Conservation (phyloP, 1,140 invertebrate species). For the Ceratosolen solmsi region DNA sequence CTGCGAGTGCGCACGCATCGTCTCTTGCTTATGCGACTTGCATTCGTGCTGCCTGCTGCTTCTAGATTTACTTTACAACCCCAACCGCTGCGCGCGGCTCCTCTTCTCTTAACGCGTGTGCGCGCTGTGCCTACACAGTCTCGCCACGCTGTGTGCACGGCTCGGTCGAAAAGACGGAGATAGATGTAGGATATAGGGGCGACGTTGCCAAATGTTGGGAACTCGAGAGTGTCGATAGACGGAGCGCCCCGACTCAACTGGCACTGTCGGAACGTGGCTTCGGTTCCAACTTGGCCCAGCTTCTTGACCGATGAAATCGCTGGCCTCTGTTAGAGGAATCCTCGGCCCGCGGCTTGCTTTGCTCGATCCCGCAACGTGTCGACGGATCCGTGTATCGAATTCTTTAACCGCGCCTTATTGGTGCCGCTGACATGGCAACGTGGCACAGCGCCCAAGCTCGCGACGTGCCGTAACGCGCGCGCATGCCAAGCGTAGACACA, state of each 20-base stretch:
- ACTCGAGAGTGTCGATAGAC: slow-evolving; percentile 52
- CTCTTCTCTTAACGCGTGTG: slow-evolving; percentile 25
- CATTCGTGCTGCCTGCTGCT: no score
- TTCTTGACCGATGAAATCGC: no score
- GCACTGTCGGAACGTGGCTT: no score
- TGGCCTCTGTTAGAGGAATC: no score
- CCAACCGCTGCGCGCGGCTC: slow-evolving; percentile 43
- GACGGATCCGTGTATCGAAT: no score
- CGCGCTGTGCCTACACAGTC: no score
- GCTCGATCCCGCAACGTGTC: no score
- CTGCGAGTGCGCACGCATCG: no score
- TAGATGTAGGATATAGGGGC: slow-evolving; percentile 45
- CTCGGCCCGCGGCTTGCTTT: no score
- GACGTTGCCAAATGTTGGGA: slow-evolving; percentile 64
- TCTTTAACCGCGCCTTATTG: slow-evolving; percentile 20
- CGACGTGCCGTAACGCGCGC: slow-evolving; percentile 59
- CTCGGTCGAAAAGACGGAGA: slow-evolving; percentile 11
- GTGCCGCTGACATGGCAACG: slow-evolving; percentile 53
- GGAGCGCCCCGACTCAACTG: no score
- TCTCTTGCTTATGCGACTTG: slow-evolving; percentile 52
- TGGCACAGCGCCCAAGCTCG: slow-evolving; percentile 43
- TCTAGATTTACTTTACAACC: background rate
- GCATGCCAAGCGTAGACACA: background rate
- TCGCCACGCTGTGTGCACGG: background rate
- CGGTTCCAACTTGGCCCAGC: no score